Evolutionary conservation across 1,140 invertebrate species (phyloP).

Genomic region (Anthonomus grandis): DNA sequence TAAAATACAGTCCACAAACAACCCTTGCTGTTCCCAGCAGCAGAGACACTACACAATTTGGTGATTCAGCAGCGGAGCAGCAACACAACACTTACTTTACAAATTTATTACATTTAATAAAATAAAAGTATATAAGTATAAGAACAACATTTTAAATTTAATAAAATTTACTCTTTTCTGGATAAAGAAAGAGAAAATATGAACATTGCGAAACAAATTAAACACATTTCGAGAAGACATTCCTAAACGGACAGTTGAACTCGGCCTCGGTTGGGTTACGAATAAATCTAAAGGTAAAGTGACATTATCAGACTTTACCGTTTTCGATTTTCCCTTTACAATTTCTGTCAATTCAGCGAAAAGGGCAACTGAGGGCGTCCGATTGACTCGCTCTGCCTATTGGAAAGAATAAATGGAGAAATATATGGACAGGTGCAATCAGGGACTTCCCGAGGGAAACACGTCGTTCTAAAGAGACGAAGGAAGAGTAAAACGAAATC

Average conservation of each 20-base stretch:
- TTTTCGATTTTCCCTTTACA: conserved; percentile 38
- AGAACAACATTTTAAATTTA: too few species aligned
- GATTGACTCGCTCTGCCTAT: conserved; percentile 24
- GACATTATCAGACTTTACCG: conserved; percentile 42
- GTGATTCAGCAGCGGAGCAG: too few species aligned
- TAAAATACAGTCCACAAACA: too few species aligned
- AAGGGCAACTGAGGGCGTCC: conserved; percentile 31
- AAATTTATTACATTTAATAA: too few species aligned
- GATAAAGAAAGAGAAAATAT: background rate
- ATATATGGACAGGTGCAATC: conserved; percentile 47
- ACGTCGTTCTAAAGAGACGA: too few species aligned
- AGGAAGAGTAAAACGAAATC: too few species aligned
- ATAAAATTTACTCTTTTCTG: too few species aligned
- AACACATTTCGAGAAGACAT: conserved; percentile 24
- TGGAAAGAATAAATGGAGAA: conserved; percentile 37
- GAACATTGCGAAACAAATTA: conserved; percentile 13
- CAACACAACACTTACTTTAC: too few species aligned
- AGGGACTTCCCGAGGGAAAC: conserved; percentile 40
- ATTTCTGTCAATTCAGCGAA: conserved; percentile 44
- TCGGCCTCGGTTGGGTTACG: conserved; percentile 29
- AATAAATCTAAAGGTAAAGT: conserved; percentile 46
- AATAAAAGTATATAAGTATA: too few species aligned
- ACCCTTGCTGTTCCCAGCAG: too few species aligned
- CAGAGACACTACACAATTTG: too few species aligned
- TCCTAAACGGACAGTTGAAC: too few species aligned